Evolutionary conservation across 1,140 invertebrate species (phyloP), one percentile per base, ranked within the genome.

Genomic region (Copidosoma floridanum): DNA sequence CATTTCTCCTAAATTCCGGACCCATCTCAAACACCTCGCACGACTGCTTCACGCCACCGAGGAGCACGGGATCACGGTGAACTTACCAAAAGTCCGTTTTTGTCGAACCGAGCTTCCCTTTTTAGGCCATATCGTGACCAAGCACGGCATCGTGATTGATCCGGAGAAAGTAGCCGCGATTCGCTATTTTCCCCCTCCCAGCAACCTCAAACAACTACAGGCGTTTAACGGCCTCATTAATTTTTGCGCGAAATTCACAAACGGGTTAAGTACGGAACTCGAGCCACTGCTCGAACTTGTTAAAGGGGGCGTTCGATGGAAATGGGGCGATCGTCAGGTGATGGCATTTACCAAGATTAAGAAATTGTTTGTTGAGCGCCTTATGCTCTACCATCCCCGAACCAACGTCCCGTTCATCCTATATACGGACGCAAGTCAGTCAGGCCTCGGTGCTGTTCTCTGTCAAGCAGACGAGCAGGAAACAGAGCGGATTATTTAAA

Each of bases 21-120:
- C 63, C 24, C 70, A 71, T 41, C 32, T 73, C 1, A 0, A 46
- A 10, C 63, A 70, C 37, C 41, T 72, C 14, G n/a, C 46, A 27
- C 11, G 7, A 38, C 26, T 61, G 14, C 27, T 26, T 16, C 0
- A 6, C n/a, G 2, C 6, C 21, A 3, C 3, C 26, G 11, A 53
- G 27, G 14, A 48, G 1, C 3, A 18, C 18, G 20, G 43, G 12
- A 12, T 40, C 1, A 64, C 57, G 0, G 1, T 60, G 0, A 64
- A 57, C 12, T 57, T 56, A 18, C 3, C 43, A 26, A 64, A 64
- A 53, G 55, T 54, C 8, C 5, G 32, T 6, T 58, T 58, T 18
- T 50, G n/a, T 48, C 20, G 32, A 8, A 1, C 35, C 3, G 12
- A 44, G 20, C 32, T 60, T 11, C 59, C 46, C 14, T 64, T 60